phyloP scores from a whole-genome alignment of 2,797 vertebrate species.

The Malurus splendens region DNA sequence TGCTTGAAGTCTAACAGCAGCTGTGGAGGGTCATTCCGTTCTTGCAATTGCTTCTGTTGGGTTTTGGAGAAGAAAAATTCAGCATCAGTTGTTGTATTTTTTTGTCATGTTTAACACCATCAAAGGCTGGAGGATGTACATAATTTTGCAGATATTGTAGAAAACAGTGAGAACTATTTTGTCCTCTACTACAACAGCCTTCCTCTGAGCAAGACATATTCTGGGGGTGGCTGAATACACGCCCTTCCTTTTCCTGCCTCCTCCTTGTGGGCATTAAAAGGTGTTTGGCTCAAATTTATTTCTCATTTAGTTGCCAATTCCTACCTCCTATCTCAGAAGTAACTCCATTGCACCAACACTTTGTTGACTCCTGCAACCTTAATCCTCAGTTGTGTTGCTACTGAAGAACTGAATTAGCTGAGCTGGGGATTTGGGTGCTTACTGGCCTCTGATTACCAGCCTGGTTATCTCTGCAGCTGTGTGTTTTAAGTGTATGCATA shows the following conservation, averaged over 20 bases:
- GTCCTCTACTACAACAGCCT: neutral
- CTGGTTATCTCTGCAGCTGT: neutral
- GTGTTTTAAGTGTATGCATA: neutral
- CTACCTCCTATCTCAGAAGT: neutral
- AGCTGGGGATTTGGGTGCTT: neutral
- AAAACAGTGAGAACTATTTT: neutral
- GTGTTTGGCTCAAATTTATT: neutral
- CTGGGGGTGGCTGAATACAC: neutral
- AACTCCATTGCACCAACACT: neutral
- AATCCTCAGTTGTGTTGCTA: fast-evolving
- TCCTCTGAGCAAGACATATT: neutral
- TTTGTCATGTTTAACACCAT: neutral
- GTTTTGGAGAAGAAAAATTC: neutral
- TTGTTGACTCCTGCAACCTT: neutral
- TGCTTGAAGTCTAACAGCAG: constrained; percentile 90
- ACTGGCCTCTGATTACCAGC: neutral
- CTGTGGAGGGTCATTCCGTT: constrained; percentile 81
- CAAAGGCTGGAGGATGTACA: neutral
- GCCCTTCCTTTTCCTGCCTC: neutral
- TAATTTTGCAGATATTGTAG: neutral
- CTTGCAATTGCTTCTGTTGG: constrained; percentile 78
- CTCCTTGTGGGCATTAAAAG: neutral
- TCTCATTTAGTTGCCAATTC: neutral
- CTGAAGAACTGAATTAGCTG: neutral
- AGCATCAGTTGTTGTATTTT: neutral